These are phyloP conservation scores for Pogona vitticeps DNA, from an alignment of 2,113 vertebrate genomes.

Conservation along the genomic window DNA sequence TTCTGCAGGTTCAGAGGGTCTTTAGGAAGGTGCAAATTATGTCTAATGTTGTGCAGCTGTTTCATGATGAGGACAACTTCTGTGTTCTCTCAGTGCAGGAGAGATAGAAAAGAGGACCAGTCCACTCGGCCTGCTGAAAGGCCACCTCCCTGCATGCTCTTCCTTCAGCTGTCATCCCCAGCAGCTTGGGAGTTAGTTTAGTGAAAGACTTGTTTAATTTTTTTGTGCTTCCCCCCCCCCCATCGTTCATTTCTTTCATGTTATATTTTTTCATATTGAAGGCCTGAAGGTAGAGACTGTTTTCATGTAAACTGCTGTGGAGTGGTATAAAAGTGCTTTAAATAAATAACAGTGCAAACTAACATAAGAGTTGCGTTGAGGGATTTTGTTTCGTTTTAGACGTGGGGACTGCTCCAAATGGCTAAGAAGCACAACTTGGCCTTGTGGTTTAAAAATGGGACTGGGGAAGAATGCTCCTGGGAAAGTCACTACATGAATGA, in stretches of 20 bases:
- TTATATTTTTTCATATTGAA: background rate
- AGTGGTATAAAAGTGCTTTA: background rate
- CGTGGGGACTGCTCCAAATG: background rate
- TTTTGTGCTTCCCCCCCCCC: background rate
- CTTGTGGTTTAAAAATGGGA: background rate
- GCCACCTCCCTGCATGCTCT: background rate
- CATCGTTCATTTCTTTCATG: background rate
- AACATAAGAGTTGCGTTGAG: background rate
- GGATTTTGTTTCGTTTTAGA: background rate
- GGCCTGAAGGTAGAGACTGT: background rate
- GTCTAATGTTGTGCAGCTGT: background rate
- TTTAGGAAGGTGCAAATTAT: background rate
- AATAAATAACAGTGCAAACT: background rate
- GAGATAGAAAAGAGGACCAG: too few relatives aligned
- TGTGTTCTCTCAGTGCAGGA: background rate
- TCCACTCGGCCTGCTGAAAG: background rate
- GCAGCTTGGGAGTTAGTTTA: background rate
- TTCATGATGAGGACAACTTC: background rate
- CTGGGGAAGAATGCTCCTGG: background rate
- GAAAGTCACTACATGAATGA: background rate
- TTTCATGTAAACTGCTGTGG: background rate
- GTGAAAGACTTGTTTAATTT: background rate
- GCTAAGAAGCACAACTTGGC: background rate
- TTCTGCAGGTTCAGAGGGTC: background rate
- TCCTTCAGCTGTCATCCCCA: background rate